These are phyloP conservation scores for Drosophila rufa DNA, from an alignment of 1,140 invertebrate species.

Conservation along the genomic window DNA sequence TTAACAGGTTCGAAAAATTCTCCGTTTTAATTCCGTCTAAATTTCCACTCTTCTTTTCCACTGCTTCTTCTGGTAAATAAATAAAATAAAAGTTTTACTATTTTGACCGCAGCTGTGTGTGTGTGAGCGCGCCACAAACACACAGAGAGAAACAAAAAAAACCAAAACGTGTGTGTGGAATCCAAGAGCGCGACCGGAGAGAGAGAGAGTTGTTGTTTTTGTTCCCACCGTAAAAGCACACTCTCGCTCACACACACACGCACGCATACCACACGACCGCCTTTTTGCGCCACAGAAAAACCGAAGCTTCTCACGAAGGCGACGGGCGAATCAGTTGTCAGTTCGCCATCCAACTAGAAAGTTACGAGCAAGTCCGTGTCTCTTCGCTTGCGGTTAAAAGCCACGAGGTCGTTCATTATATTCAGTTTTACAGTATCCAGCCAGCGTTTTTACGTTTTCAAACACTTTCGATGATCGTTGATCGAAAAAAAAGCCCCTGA, in stretches of 20 bases:
- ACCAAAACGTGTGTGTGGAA: conserved; percentile 53
- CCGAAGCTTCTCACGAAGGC: conserved; percentile 37
- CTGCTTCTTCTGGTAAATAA: conserved; percentile 3
- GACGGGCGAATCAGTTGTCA: conserved; percentile 81
- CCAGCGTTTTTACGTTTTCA: conserved; percentile 36
- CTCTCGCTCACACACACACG: conserved; percentile 17
- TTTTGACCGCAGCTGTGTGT: conserved; percentile 22
- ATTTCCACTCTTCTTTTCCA: conserved; percentile 4
- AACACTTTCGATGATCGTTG: conserved; percentile 14
- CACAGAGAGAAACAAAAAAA: neutral
- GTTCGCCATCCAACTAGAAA: conserved; percentile 85
- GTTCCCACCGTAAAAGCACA: neutral
- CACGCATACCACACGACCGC: conserved; percentile 13
- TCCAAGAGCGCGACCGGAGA: conserved; percentile 28
- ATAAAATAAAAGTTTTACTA: conserved; percentile 17
- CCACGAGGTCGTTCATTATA: conserved; percentile 81
- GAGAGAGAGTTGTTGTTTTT: conserved; percentile 23
- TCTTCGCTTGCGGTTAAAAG: conserved; percentile 83
- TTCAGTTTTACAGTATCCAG: conserved; percentile 27
- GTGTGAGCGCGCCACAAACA: conserved; percentile 22
- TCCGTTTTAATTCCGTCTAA: neutral
- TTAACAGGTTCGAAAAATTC: conserved; percentile 2
- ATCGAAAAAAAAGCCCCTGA: no score
- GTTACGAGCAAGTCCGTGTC: conserved; percentile 79
- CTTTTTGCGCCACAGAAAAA: conserved; percentile 56